A percentile compares a stretch with the other conserved stretches of the same genome.
Evolutionary conservation across 64 coral and sea anemone species (phyloP).

Genomic region (Platygyra sinensis): DNA sequence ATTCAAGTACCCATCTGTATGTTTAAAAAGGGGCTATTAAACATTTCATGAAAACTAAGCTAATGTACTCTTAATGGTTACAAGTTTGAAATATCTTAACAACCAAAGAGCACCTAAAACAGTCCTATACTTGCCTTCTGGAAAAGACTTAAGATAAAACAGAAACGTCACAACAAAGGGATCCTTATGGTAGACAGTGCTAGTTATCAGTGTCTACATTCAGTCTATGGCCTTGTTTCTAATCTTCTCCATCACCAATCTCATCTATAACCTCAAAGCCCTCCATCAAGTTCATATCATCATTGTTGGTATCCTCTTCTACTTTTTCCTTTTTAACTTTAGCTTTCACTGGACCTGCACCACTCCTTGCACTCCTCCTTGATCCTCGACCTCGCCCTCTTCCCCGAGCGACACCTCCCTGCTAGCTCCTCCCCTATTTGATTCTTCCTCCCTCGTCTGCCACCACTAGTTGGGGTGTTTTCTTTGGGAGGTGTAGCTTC

Average conservation of each 20-base stretch:
- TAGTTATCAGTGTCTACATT: background rate
- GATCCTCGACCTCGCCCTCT: constrained; percentile 71
- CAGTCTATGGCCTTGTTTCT: background rate
- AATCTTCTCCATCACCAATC: constrained; percentile 72
- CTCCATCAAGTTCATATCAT: constrained; percentile 84
- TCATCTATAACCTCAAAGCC: constrained; percentile 92
- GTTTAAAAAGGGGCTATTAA: too few relatives aligned
- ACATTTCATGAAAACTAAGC: too few relatives aligned
- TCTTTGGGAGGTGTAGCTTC: background rate
- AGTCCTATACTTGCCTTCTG: too few relatives aligned
- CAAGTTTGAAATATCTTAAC: too few relatives aligned
- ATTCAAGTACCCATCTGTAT: too few relatives aligned
- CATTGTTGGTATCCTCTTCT: constrained; percentile 10
- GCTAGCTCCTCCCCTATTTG: constrained; percentile 10
- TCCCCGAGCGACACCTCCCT: constrained; percentile 30
- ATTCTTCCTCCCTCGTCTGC: constrained; percentile 53
- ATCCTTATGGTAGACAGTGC: too few relatives aligned
- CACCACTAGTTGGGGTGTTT: background rate
- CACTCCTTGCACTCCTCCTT: constrained; percentile 38
- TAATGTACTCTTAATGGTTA: too few relatives aligned
- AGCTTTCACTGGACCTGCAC: background rate
- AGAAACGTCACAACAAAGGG: too few relatives aligned
- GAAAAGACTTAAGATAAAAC: too few relatives aligned
- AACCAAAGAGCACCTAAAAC: too few relatives aligned
- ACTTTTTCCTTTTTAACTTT: constrained; percentile 57